Evolutionary conservation across 2,113 vertebrate genomes (phyloP).

Genomic region (Alosa alosa): DNA sequence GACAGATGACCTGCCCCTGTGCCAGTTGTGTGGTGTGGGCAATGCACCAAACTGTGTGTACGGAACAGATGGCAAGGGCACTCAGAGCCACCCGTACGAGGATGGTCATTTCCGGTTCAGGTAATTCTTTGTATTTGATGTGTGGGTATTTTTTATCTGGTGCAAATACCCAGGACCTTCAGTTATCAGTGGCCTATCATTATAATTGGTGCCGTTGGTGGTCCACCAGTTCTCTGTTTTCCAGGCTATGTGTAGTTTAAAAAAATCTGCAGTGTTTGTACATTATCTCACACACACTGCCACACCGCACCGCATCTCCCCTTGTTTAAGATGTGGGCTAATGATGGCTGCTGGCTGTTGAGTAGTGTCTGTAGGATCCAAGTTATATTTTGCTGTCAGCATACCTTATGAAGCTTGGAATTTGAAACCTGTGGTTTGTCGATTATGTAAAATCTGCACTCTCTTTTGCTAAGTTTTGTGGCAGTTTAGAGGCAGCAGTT

Average conservation of each 20-base stretch:
- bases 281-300: neutral
- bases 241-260: no score
- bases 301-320: neutral
- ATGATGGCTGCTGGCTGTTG: neutral
- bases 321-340: neutral
- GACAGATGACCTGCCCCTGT: slow-evolving; percentile 94
- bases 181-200: no score
- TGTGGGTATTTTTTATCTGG: neutral
- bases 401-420: neutral
- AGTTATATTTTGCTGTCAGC: neutral
- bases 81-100: slow-evolving; percentile 85
- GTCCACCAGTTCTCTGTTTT: no score
- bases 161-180: no score
- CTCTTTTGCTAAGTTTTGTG: no score
- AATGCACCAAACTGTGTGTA: slow-evolving; percentile 87
- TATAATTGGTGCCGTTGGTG: no score
- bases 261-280: neutral
- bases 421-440: neutral
- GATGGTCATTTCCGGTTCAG: slow-evolving; percentile 92
- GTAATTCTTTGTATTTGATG: slow-evolving; percentile 55
- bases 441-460: neutral
- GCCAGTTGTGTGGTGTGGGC: slow-evolving; percentile 90
- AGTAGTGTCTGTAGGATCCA: neutral
- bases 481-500: neutral
- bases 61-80: slow-evolving; percentile 81